A percentile compares a stretch with the other conserved stretches of the same genome.
phyloP scores from a whole-genome alignment of 2,113 vertebrate genomes.

The Leptobrachium leishanense region DNA sequence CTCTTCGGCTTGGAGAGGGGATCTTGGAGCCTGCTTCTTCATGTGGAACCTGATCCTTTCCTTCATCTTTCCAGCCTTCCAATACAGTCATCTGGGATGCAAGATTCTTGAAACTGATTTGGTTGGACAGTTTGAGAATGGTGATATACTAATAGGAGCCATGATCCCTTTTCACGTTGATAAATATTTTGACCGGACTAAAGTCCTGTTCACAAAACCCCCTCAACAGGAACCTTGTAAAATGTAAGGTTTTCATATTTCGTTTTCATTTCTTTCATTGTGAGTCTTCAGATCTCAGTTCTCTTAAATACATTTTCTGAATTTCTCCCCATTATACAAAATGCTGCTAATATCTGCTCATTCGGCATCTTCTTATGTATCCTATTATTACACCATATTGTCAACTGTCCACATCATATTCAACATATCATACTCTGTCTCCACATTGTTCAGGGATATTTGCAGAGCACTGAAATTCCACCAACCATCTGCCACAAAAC shows the following conservation, averaged over 20 bases:
- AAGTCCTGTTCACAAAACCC: background rate
- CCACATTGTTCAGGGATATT: too few species aligned
- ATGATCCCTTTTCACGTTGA: constrained; percentile 9
- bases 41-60: constrained; percentile 10
- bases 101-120: background rate
- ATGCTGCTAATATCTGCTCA: too few species aligned
- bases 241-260: constrained; percentile 1
- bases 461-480: too few species aligned
- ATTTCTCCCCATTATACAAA: too few species aligned
- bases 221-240: constrained; percentile 6
- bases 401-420: too few species aligned
- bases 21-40: background rate
- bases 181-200: background rate
- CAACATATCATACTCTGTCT: too few species aligned
- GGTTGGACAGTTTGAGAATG: background rate
- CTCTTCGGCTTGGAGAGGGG: background rate
- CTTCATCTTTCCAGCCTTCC: background rate
- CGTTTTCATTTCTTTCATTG: too few species aligned
- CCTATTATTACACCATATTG: too few species aligned
- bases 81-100: background rate
- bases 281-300: too few species aligned
- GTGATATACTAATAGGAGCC: background rate
- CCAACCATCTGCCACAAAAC: too few species aligned
- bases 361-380: too few species aligned
- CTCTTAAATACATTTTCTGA: too few species aligned